These are phyloP conservation scores for Otocyon megalotis DNA, from an alignment of 2,113 vertebrate genomes.

Conservation along the genomic window DNA sequence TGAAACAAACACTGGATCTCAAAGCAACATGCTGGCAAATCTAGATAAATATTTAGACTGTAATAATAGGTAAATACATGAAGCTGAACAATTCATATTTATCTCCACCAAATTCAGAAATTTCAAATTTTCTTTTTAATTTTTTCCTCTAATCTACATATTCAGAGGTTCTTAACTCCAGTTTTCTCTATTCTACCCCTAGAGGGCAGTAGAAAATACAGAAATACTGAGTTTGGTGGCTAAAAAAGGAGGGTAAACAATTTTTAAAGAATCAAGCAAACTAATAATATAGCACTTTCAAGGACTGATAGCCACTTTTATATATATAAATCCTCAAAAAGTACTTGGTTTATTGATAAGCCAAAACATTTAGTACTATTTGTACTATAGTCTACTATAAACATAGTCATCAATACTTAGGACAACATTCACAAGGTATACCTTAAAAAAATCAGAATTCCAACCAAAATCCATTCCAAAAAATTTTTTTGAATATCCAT, in stretches of 20 bases:
- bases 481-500: neutral
- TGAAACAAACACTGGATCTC: slow-evolving; percentile 49
- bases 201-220: slow-evolving; percentile 72
- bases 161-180: neutral
- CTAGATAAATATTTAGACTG: neutral
- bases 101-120: slow-evolving; percentile 41
- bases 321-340: slow-evolving; percentile 9
- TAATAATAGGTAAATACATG: neutral
- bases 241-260: neutral
- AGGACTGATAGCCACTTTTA: neutral
- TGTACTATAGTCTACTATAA: neutral
- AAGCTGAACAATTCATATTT: neutral
- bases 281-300: neutral
- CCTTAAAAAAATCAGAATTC: neutral
- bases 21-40: slow-evolving; percentile 5
- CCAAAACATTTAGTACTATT: neutral
- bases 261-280: neutral
- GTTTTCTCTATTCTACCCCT: slow-evolving; percentile 54
- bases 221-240: neutral
- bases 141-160: neutral
- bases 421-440: neutral
- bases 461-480: slow-evolving; percentile 22
- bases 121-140: neutral
- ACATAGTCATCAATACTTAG: neutral
- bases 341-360: neutral